Base-by-base conservation (phyloP, 2,888 invertebrate genomes). In the Schizotus pectinicornis region DNA sequence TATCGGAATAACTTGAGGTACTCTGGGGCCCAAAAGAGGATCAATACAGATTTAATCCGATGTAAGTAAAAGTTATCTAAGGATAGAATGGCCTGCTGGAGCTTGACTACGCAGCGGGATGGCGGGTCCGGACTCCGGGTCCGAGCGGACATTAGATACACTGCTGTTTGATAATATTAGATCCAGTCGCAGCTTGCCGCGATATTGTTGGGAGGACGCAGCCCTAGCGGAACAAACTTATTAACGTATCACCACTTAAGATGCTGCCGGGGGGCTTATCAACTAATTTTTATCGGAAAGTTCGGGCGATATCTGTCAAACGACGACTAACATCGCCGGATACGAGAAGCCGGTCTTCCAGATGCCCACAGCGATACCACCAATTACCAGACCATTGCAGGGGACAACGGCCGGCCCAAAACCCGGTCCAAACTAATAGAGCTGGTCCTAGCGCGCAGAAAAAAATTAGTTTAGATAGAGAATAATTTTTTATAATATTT, bases 41-140 rank as follows among this genome's bases (percentile, higher is more conserved):
- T 66, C 66, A 62, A 66, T 66, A 66, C 63, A 64, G 63, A 66
- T 66, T 66, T 66, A 66, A 66, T 66, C 66, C 64, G 60, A 63
- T 53, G 63, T 66, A 64, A 64, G 66, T 66, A 64, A 66, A 64
- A 66, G 66, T 63, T 64, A 64, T 63, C 62, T 55, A 61, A 59
- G 58, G 59, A 56, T 59, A 52, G 65, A 59, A 62, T 56, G 57
- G 56, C 59, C 59, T 56, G 59, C 62, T 52, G 60, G 64, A 62
- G 59, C 55, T 61, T 45, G 46, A 55, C 55, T 57, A 61, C 52
- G 55, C 54, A 45, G 41, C 48, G 56, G 48, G 62, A 55, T 52
- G 31, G 39, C 43, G 51, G 31, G 49, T 51, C 55, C 43, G 51
- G 43, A 48, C 38, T 51, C 52, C 52, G 55, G 56, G 56, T 53